These are phyloP conservation scores for Pachypanchax playfairii DNA, from an alignment of 2,113 vertebrate species.

Conservation along the genomic window DNA sequence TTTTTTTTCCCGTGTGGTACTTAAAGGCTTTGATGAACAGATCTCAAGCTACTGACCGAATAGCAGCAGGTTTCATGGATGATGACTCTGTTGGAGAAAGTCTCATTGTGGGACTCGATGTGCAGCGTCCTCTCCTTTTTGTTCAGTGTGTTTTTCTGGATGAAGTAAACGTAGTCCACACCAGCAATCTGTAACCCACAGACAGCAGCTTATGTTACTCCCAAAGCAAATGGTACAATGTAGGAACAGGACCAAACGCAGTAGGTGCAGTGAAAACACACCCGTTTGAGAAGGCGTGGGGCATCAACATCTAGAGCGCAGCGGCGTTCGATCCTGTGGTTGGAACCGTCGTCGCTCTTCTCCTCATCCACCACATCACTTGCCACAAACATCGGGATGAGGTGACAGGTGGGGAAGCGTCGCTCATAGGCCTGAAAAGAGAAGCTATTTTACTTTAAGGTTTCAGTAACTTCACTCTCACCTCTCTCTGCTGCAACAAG, in stretches of 20 bases:
- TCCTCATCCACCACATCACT: conserved; percentile 89
- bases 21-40: background rate
- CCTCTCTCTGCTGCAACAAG: background rate
- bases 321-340: conserved; percentile 85
- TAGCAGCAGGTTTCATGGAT: conserved; percentile 94
- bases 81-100: conserved; percentile 93
- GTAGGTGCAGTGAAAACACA: conserved; percentile 39
- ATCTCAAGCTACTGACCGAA: conserved; percentile 82
- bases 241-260: background rate
- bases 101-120: conserved; percentile 96
- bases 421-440: conserved; percentile 90
- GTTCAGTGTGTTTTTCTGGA: conserved; percentile 94
- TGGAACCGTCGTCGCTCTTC: conserved; percentile 85
- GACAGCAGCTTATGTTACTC: background rate
- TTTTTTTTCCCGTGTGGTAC: background rate
- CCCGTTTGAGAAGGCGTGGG: conserved; percentile 92
- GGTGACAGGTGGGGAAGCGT: conserved; percentile 92
- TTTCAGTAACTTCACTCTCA: background rate
- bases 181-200: conserved; percentile 86
- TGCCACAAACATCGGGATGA: conserved; percentile 97
- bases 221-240: background rate
- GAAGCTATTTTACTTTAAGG: too few species aligned
- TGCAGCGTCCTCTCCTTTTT: conserved; percentile 90
- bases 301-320: conserved; percentile 97
- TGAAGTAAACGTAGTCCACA: conserved; percentile 96